Conservation (phyloP, 2,888 invertebrate species). For the Calameuta filiformis region DNA sequence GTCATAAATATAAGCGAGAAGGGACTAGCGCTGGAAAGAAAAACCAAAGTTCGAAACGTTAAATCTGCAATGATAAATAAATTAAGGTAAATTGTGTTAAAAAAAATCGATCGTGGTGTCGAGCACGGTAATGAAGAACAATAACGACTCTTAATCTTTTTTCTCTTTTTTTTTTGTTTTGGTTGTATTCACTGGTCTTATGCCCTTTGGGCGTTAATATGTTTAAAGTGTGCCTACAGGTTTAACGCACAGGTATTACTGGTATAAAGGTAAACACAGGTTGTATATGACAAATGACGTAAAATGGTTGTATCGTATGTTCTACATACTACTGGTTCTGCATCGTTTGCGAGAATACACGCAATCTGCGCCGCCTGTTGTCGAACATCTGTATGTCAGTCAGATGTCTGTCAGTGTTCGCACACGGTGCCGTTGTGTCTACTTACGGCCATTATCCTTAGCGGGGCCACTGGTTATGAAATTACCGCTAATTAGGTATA, state of each 20-base stretch:
- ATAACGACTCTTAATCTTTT: constrained; percentile 72
- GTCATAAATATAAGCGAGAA: background rate
- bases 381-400: background rate
- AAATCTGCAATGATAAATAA: background rate
- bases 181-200: constrained; percentile 45
- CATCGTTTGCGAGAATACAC: constrained; percentile 24
- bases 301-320: constrained; percentile 42
- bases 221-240: constrained; percentile 67
- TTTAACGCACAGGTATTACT: constrained; percentile 65
- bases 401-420: no score
- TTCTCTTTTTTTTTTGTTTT: constrained; percentile 21
- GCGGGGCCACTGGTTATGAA: constrained; percentile 42
- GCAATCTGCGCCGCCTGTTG: background rate
- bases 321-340: constrained; percentile 33
- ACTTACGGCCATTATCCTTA: constrained; percentile 33
- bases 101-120: constrained; percentile 5
- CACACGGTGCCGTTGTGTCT: background rate
- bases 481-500: constrained; percentile 30
- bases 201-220: constrained; percentile 62
- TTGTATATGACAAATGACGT: constrained; percentile 63
- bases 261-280: constrained; percentile 61
- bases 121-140: constrained; percentile 21
- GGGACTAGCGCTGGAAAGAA: constrained; percentile 1
- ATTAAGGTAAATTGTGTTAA: background rate
- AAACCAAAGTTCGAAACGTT: background rate